Conservation (phyloP, 2,888 invertebrate genomes). For the Philopedon plagiatum region DNA sequence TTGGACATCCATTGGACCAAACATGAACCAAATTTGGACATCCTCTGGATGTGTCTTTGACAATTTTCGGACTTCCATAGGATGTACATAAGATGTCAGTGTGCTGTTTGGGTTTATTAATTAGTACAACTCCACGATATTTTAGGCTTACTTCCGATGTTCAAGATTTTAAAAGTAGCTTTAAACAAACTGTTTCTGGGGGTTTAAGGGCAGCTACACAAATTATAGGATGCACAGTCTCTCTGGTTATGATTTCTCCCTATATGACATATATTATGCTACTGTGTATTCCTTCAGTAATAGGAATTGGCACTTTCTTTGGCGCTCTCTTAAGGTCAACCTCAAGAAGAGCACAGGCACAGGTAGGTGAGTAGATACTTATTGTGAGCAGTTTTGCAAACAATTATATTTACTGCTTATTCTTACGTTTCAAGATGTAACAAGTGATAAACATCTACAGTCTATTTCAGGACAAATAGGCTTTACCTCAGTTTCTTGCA, state of each 20-base stretch:
- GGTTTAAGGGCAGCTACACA: constrained; percentile 91
- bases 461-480: too few relatives aligned
- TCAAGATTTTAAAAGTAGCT: constrained; percentile 97
- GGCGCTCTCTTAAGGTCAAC: constrained; percentile 84
- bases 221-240: constrained; percentile 83
- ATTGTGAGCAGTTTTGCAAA: too few relatives aligned
- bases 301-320: constrained; percentile 86
- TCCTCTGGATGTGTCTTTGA: too few relatives aligned
- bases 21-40: too few relatives aligned
- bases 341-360: constrained; percentile 86
- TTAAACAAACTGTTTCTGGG: constrained; percentile 94
- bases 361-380: constrained; percentile 76
- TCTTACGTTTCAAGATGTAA: too few relatives aligned
- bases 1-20: too few relatives aligned
- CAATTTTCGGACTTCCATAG: too few relatives aligned
- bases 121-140: constrained; percentile 52
- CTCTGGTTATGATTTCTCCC: constrained; percentile 90
- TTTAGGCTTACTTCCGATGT: constrained; percentile 90
- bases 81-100: too few relatives aligned
- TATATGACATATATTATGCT: constrained; percentile 89
- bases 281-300: constrained; percentile 88
- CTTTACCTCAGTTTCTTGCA: too few relatives aligned
- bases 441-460: neutral
- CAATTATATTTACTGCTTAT: too few relatives aligned
- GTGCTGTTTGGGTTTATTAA: too few relatives aligned